Conservation (phyloP, 2,797 vertebrate genomes). For the Centropyge bicolor region DNA sequence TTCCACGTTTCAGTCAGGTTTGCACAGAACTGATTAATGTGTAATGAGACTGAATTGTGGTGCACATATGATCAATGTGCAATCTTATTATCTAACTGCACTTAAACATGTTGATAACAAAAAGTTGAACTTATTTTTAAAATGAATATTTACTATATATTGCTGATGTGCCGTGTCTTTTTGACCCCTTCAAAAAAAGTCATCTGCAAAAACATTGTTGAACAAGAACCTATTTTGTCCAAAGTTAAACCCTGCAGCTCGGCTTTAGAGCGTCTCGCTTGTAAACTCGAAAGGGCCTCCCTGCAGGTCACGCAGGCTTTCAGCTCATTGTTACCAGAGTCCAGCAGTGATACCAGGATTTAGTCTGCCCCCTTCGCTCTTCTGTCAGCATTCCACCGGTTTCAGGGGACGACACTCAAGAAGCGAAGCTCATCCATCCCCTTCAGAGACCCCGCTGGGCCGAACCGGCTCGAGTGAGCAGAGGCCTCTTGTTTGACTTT, state of each 20-base stretch:
- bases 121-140: not conserved
- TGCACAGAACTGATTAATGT: too few species aligned
- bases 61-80: not conserved
- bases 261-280: not conserved
- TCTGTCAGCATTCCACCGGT: constrained; percentile 66
- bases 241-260: not conserved
- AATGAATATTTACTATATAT: not conserved
- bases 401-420: constrained; percentile 56
- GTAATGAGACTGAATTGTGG: too few species aligned
- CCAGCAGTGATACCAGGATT: constrained; percentile 46
- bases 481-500: constrained; percentile 68
- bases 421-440: constrained; percentile 68
- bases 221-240: not conserved
- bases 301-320: constrained; percentile 20
- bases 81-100: not conserved
- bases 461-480: constrained; percentile 51
- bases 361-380: constrained; percentile 21
- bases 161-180: not conserved
- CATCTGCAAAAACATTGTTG: not conserved
- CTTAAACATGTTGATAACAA: not conserved
- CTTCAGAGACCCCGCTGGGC: constrained; percentile 67
- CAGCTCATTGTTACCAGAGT: constrained; percentile 46
- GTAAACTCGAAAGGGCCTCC: constrained; percentile 10
- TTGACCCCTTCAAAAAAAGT: not conserved
- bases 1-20: too few species aligned